These are phyloP conservation scores for Erethizon dorsatum DNA, from an alignment of 2,797 vertebrate genomes.

Conservation along the genomic window DNA sequence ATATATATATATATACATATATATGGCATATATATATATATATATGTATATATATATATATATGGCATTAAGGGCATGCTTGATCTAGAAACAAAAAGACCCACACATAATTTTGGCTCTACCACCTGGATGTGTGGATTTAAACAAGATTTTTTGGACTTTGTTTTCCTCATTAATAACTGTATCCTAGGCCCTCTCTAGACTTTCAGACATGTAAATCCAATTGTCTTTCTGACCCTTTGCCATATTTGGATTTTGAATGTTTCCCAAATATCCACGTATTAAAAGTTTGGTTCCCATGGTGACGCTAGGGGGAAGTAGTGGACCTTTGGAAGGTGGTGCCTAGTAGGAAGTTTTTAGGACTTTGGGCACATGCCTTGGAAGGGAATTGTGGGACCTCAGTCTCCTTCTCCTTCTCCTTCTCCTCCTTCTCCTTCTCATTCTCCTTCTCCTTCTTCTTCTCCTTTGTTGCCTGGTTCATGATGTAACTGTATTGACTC, in stretches of 20 bases:
- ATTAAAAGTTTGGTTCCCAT: neutral
- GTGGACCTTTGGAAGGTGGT: neutral
- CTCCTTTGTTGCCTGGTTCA: neutral
- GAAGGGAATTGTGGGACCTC: neutral
- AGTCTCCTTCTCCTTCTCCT: neutral
- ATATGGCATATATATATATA: too few relatives aligned
- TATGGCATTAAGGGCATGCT: neutral
- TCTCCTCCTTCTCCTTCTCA: too few relatives aligned
- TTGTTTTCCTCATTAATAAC: neutral
- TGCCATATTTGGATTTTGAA: neutral
- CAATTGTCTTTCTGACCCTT: neutral
- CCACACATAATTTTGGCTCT: neutral
- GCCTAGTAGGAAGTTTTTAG: neutral
- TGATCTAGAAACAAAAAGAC: neutral
- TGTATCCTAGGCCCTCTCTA: neutral
- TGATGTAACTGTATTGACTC: neutral
- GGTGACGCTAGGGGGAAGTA: neutral
- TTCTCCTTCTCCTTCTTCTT: neutral
- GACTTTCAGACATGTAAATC: neutral
- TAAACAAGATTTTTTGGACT: constrained; percentile 7
- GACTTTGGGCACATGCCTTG: neutral
- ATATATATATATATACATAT: too few relatives aligned
- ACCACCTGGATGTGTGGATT: neutral
- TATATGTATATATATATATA: too few relatives aligned
- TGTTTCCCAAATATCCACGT: neutral